phyloP scores from a whole-genome alignment of 2,888 invertebrate species.

The Lasiommata megera region DNA sequence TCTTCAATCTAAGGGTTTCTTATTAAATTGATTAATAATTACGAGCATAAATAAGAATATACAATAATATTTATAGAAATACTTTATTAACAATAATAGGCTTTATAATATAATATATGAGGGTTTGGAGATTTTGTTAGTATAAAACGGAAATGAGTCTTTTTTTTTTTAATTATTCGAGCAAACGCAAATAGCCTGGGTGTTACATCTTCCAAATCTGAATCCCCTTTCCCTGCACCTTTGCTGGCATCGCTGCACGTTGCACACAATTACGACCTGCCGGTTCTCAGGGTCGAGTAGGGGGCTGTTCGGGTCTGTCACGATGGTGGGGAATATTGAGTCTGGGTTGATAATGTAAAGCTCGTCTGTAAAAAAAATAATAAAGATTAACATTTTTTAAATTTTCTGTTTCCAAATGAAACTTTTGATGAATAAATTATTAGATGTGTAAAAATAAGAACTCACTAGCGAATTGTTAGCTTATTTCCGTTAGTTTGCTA shows the following conservation, averaged over 20 bases:
- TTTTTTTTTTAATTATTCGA: neutral
- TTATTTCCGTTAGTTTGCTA: no score
- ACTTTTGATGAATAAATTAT: no score
- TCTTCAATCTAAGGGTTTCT: no score
- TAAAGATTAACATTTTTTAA: neutral
- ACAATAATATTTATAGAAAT: neutral
- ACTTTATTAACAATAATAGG: neutral
- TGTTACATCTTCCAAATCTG: constrained; percentile 1
- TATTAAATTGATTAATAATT: no score
- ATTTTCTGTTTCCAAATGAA: no score
- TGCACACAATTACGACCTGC: neutral
- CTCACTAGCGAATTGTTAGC: no score
- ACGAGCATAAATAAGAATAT: no score
- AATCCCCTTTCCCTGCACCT: neutral
- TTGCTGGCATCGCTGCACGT: neutral
- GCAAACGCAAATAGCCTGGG: constrained; percentile 10
- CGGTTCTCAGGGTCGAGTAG: neutral
- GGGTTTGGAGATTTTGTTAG: no score
- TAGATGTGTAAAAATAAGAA: no score
- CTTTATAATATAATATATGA: no score
- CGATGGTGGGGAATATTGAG: neutral
- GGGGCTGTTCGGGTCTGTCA: neutral
- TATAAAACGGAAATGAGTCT: no score
- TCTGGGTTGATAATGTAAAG: neutral
- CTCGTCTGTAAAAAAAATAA: neutral